A percentile compares a stretch with the other conserved stretches of the same genome.
Evolutionary conservation across 1,140 invertebrate genomes (phyloP).

Genomic region (Steinernema feltiae): DNA sequence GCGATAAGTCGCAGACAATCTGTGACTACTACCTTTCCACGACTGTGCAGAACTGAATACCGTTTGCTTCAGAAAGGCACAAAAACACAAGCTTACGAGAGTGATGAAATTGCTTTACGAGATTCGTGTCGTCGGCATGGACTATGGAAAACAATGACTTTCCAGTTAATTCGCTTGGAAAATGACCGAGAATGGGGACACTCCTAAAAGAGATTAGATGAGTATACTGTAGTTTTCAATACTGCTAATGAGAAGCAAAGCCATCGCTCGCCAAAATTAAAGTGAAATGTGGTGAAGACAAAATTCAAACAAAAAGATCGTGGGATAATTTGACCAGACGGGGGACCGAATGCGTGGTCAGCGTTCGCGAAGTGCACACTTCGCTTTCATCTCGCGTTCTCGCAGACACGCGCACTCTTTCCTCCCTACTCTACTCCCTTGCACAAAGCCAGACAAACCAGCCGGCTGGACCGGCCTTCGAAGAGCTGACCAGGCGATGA

Average conservation of each 20-base stretch:
- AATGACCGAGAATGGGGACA: conserved; percentile 54
- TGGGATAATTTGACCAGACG: neutral
- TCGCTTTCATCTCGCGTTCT: neutral
- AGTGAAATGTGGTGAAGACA: neutral
- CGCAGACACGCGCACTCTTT: neutral
- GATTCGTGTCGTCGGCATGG: conserved; percentile 47
- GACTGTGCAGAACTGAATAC: conserved; percentile 42
- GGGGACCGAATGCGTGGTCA: neutral
- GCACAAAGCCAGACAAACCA: conserved; percentile 13
- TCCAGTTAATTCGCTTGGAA: conserved; percentile 53
- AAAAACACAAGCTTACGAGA: conserved; percentile 38
- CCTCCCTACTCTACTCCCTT: neutral
- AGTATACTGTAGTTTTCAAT: too few relatives aligned
- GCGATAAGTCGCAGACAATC: conserved; percentile 46
- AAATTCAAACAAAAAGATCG: conserved; percentile 15
- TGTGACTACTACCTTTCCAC: conserved; percentile 43
- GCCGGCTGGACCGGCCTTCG: conserved; percentile 1
- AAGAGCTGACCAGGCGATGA: neutral
- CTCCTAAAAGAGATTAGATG: conserved; percentile 32
- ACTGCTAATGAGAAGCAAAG: too few relatives aligned
- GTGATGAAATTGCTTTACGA: conserved; percentile 47
- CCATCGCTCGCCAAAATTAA: too few relatives aligned
- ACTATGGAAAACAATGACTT: conserved; percentile 51
- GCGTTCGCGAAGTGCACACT: neutral
- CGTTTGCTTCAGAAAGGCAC: neutral